Evolutionary conservation across 1,140 invertebrate genomes (phyloP).

Genomic region (Forficula auricularia): DNA sequence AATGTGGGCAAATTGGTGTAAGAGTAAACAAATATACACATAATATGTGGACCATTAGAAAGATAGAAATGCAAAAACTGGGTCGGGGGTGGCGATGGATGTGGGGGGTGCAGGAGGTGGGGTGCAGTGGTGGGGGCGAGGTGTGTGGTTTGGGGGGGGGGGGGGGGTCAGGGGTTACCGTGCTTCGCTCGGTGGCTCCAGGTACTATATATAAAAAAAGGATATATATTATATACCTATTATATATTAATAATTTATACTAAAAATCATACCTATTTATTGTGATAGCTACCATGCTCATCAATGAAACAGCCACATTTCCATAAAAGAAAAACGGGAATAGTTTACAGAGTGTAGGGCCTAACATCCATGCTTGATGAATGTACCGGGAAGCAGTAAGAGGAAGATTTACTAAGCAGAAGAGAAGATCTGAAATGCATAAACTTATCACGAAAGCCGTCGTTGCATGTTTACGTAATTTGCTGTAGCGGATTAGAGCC

Average conservation of each 20-base stretch:
- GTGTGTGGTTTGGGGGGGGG: too few relatives aligned
- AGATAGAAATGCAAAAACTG: too few relatives aligned
- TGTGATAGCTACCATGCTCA: slow-evolving; percentile 80
- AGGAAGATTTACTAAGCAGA: slow-evolving; percentile 67
- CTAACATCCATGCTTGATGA: slow-evolving; percentile 64
- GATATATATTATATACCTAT: not conserved
- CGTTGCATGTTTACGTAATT: slow-evolving; percentile 61
- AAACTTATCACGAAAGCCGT: slow-evolving; percentile 75
- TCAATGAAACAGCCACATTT: slow-evolving; percentile 67
- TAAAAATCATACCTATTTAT: slow-evolving; percentile 55
- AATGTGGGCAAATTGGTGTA: too few relatives aligned
- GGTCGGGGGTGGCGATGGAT: too few relatives aligned
- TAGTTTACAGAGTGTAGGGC: slow-evolving; percentile 55
- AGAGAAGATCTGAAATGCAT: slow-evolving; percentile 68
- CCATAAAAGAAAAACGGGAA: slow-evolving; percentile 81
- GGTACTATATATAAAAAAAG: too few relatives aligned
- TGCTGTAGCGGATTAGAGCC: slow-evolving; percentile 52
- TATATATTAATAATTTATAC: slow-evolving; percentile 2
- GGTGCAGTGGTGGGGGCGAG: too few relatives aligned
- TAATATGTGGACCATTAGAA: too few relatives aligned
- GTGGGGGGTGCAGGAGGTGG: too few relatives aligned
- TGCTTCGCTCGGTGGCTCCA: too few relatives aligned
- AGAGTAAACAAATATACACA: too few relatives aligned
- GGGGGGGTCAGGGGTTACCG: not conserved
- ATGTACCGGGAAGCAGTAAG: slow-evolving; percentile 66